Percentiles rank a stretch among this genome's conserved stretches.
Conservation (phyloP, 92 coral and sea anemone species). For the Meandrina meandrites region DNA sequence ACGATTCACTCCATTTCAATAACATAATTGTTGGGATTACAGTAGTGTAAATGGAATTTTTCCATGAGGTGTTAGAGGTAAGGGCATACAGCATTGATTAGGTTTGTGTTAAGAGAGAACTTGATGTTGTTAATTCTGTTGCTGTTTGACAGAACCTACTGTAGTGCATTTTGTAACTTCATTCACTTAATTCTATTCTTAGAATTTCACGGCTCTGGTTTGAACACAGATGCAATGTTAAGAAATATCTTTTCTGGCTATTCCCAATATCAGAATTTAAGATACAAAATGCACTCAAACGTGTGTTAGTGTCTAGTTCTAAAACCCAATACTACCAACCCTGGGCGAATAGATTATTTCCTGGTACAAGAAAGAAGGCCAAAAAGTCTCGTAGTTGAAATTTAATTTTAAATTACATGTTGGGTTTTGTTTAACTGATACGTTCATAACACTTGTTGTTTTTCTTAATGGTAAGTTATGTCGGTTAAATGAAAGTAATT, state of each 20-base stretch:
- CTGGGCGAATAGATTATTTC: neutral
- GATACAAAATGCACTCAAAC: neutral
- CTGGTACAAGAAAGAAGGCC: neutral
- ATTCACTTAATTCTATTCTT: neutral
- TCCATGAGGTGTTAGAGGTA: neutral
- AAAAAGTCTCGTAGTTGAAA: neutral
- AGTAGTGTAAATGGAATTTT: no score
- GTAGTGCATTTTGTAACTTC: neutral
- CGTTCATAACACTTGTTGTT: constrained; percentile 1
- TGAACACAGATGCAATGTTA: neutral
- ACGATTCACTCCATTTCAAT: no score
- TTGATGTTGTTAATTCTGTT: neutral
- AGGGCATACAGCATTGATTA: neutral
- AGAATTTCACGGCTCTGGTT: neutral
- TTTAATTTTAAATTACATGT: constrained; percentile 2
- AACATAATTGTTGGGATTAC: no score
- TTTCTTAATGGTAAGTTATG: neutral
- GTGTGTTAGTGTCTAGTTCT: constrained; percentile 3
- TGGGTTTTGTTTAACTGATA: constrained; percentile 17
- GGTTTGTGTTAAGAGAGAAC: neutral
- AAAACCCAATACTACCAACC: constrained; percentile 5
- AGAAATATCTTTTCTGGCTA: neutral
- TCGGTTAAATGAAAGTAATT: neutral
- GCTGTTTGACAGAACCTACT: neutral
- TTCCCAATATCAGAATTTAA: constrained; percentile 15